Percentiles rank a stretch among this genome's conserved stretches.
These are phyloP conservation scores for cattle (Bos taurus) DNA, from an alignment of 2,113 vertebrate genomes.

Conservation along the genomic window ARS-UCD2.0 NC_037347.1:53327501-53328000, in stretches of 20 bases:
- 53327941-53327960: neutral
- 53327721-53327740: neutral
- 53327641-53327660: neutral
- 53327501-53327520: neutral
- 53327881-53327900: neutral
- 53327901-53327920: rapidly evolving
- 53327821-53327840: neutral
- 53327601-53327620: neutral
- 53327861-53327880: neutral
- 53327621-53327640: neutral
- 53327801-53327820: neutral
- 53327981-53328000: neutral
- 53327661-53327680: neutral
- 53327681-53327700: neutral
- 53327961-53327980: neutral
- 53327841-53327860: neutral
- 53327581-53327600: neutral
- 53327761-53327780: neutral
- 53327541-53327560: neutral
- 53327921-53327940: neutral
- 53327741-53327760: neutral
- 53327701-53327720: neutral
- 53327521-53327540: neutral
- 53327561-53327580: neutral
- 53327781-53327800: neutral